Base-by-base conservation (phyloP, 2,113 vertebrate species). In the Bos taurus region DNA sequence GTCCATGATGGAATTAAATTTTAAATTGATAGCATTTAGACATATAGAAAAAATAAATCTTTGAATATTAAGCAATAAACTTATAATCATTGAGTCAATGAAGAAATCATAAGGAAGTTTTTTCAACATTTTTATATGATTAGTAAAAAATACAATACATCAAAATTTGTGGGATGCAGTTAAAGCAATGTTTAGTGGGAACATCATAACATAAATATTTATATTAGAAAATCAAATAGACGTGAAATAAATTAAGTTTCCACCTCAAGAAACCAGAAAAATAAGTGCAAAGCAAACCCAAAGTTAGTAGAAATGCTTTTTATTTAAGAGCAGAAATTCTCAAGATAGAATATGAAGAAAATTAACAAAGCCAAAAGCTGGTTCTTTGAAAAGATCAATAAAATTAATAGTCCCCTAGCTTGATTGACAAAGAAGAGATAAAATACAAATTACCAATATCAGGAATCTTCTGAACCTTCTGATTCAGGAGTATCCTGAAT, bases 291-390 rank as follows among this genome's bases (percentile, higher is more conserved):
- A 40, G 67, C 48, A 80, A 94, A 92, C 12, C 25, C 43, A 96
- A 96, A 80, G 4, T 43, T 87, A 62, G 57, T 54, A 78, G 36
- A 83, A 82, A 40, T 30, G 78, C 7, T 77, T 86, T 94, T 91
- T 74, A 43, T 80, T 60, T 85, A 54, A 59, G 21, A 86, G 48
- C 30, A 90, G 54, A 93, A 95, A 36, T 48, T n/a, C 80, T n/a
- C 74, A 93, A 82, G 86, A 67, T 57, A 57, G 77, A 85, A 62
- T 91, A 96, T 33, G 23, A 91, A 77, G 40, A 78, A 91, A 95
- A 94, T 71, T 59, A n/a, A 91, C n/a, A 91, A 80, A 95, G 77
- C 50, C 91, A 90, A 90, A 95, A 60, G 56, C 26, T 89, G 36
- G 5, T 64, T 92, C 46, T 85, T 80, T 83, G 30, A 52, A 84